A percentile compares a stretch with the other conserved stretches of the same genome.
Evolutionary conservation across 1,140 invertebrate species (phyloP).

Genomic region (Bradynema listronoti): DNA sequence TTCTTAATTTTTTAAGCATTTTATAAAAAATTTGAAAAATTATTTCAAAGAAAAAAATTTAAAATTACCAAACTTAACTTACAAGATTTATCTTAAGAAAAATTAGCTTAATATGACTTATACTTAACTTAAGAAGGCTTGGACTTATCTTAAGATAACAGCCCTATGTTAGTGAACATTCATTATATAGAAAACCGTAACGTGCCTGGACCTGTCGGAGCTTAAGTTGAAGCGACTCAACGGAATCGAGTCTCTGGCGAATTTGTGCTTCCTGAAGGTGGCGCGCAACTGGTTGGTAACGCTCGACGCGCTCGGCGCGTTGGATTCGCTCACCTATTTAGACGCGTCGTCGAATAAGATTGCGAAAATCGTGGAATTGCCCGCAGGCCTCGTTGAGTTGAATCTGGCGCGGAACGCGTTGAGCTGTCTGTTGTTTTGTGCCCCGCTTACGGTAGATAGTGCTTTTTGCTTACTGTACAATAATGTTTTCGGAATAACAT

Average conservation of each 20-base stretch:
- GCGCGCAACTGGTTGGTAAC: slow-evolving; percentile 22
- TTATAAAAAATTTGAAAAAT: too few relatives aligned
- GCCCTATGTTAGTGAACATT: too few relatives aligned
- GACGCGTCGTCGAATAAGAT: slow-evolving; percentile 23
- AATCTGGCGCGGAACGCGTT: slow-evolving; percentile 17
- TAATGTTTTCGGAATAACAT: too few relatives aligned
- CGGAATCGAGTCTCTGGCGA: slow-evolving; percentile 22
- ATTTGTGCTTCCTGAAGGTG: slow-evolving; percentile 17
- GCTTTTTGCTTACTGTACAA: too few relatives aligned
- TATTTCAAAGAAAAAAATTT: too few relatives aligned
- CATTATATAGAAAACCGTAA: slow-evolving; percentile 14
- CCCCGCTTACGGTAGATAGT: too few relatives aligned
- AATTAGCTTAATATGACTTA: not conserved
- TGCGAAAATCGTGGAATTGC: slow-evolving; percentile 34
- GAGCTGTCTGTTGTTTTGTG: slow-evolving; percentile 15
- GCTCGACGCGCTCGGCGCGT: slow-evolving; percentile 22
- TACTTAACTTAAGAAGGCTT: not conserved
- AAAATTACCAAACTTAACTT: not conserved
- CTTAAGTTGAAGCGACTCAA: slow-evolving; percentile 26
- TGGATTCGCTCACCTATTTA: slow-evolving; percentile 19
- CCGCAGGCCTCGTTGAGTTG: slow-evolving; percentile 17
- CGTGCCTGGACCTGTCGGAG: slow-evolving; percentile 25
- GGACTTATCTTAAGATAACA: too few relatives aligned
- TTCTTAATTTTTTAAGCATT: too few relatives aligned
- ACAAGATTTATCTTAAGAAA: not conserved